Conservation (phyloP, 1,140 invertebrate species). For the Magallana ariakensis region DNA sequence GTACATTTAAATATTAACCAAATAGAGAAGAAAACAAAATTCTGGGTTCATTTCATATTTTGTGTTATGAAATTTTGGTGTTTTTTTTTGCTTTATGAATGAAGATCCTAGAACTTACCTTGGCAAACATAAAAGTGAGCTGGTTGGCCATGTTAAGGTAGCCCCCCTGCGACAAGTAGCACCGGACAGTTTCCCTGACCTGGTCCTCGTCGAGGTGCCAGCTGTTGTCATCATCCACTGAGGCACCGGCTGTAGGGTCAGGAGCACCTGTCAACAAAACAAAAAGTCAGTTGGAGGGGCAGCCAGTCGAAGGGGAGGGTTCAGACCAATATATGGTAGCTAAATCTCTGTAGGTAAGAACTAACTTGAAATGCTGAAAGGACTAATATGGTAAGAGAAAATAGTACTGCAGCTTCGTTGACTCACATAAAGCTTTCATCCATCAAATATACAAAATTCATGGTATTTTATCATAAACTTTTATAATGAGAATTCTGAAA, state of each 20-base stretch:
- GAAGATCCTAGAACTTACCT: constrained; percentile 81
- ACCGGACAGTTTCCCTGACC: constrained; percentile 90
- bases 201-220: constrained; percentile 94
- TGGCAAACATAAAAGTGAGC: constrained; percentile 90
- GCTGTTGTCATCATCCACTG: constrained; percentile 87
- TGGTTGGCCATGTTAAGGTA: constrained; percentile 91
- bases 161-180: constrained; percentile 89
- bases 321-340: no score
- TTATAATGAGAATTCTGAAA: background rate
- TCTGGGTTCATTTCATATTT: no score
- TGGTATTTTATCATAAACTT: background rate
- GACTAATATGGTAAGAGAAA: no score
- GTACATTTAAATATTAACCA: no score
- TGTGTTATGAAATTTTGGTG: no score
- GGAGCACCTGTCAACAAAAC: constrained; percentile 74
- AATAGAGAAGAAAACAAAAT: no score
- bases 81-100: no score
- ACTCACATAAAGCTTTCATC: no score
- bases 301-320: background rate
- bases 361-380: no score
- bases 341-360: no score
- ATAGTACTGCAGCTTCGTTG: no score
- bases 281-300: background rate
- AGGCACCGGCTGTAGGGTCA: constrained; percentile 78
- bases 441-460: background rate